Conservation (phyloP, 2,113 vertebrate species). For the Triplophysa siluroides region DNA sequence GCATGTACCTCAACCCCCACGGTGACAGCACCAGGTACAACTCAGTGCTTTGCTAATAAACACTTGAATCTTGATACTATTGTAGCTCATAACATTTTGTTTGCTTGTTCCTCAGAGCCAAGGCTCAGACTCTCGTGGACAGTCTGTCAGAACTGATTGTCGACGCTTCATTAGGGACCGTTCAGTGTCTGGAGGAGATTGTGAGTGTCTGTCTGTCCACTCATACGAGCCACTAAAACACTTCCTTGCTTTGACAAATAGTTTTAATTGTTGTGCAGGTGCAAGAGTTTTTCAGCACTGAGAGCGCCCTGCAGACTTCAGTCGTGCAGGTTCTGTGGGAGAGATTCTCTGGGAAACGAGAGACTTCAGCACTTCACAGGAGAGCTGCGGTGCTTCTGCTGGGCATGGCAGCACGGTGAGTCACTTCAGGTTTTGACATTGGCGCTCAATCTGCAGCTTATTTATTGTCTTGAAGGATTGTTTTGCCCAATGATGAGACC, state of each 20-base stretch:
- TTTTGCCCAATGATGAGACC: constrained; percentile 58
- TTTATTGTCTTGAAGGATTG: background rate
- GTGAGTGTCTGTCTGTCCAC: constrained; percentile 79
- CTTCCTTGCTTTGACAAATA: background rate
- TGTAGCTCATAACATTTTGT: background rate
- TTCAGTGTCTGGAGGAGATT: constrained; percentile 94
- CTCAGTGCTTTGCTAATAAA: background rate
- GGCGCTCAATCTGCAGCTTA: background rate
- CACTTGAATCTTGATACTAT: background rate
- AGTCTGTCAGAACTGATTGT: constrained; percentile 87
- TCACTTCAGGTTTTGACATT: background rate
- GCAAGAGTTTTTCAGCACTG: constrained; percentile 85
- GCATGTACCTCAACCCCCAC: constrained; percentile 83
- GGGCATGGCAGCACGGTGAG: constrained; percentile 91
- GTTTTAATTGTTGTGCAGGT: constrained; percentile 75
- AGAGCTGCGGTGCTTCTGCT: constrained; percentile 86
- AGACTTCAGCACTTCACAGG: constrained; percentile 74
- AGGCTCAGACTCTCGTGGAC: constrained; percentile 83
- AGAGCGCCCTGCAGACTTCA: constrained; percentile 79
- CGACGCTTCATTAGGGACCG: constrained; percentile 82
- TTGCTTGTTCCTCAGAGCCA: constrained; percentile 72
- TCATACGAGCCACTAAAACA: background rate
- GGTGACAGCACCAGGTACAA: constrained; percentile 82
- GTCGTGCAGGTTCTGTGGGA: constrained; percentile 93
- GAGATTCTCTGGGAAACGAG: constrained; percentile 80